These are phyloP conservation scores for Octomys mimax DNA, from an alignment of 2,797 vertebrate species.

Conservation along the genomic window DNA sequence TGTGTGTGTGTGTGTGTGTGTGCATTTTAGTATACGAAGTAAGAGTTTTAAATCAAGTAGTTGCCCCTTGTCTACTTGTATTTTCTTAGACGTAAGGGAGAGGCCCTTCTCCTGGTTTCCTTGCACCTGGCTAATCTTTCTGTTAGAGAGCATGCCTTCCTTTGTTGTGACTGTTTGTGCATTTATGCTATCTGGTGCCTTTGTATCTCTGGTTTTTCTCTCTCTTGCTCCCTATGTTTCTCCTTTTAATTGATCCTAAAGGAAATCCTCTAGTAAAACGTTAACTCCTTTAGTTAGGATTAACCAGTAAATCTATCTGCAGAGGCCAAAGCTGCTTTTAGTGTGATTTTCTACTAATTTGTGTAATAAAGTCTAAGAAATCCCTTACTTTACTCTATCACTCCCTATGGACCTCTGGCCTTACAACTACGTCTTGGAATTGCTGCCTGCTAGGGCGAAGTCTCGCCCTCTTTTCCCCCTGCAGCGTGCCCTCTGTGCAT, in stretches of 20 bases:
- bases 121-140: background rate
- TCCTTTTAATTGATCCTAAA: background rate
- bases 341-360: background rate
- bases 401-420: background rate
- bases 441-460: too few relatives aligned
- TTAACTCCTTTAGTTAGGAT: background rate
- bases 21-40: background rate
- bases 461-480: background rate
- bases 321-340: background rate
- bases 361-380: background rate
- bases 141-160: background rate
- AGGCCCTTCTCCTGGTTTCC: background rate
- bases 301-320: background rate
- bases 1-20: too few relatives aligned
- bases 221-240: background rate
- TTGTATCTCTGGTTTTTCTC: background rate
- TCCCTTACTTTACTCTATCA: background rate
- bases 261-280: background rate
- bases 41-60: background rate
- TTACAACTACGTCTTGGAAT: too few relatives aligned
- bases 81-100: background rate
- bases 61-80: background rate
- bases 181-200: background rate
- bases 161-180: background rate
- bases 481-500: background rate